phyloP scores from a whole-genome alignment of 2,888 invertebrate genomes.

The Gymnoscelis rufifasciata region DNA sequence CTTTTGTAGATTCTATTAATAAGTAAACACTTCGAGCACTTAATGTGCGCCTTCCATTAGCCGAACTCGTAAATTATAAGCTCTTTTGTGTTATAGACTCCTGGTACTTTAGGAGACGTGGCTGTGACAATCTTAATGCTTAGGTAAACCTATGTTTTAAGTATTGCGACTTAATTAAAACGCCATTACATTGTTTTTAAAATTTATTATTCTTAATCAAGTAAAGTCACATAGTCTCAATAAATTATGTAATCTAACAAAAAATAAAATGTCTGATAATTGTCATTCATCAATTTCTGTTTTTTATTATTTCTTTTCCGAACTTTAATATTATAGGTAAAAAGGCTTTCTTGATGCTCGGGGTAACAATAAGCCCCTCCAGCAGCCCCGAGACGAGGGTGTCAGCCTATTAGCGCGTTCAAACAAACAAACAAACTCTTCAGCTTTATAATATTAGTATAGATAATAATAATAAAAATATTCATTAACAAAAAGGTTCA shows the following conservation, averaged over 20 bases:
- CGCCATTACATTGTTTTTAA: conserved; percentile 27
- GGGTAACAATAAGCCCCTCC: too few relatives aligned
- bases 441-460: too few relatives aligned
- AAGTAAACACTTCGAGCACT: conserved; percentile 64
- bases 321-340: too few relatives aligned
- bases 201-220: conserved; percentile 57
- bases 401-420: too few relatives aligned
- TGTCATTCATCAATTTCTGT: too few relatives aligned
- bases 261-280: conserved; percentile 52
- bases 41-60: conserved; percentile 75
- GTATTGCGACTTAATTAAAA: conserved; percentile 23
- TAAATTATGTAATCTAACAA: conserved; percentile 58
- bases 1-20: conserved; percentile 70
- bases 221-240: conserved; percentile 64
- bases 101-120: conserved; percentile 44
- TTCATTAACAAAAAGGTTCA: too few relatives aligned
- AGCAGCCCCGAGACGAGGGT: too few relatives aligned
- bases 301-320: too few relatives aligned
- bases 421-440: too few relatives aligned
- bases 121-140: conserved; percentile 35
- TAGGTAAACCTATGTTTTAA: not conserved
- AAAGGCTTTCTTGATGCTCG: too few relatives aligned
- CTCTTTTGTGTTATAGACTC: conserved; percentile 54
- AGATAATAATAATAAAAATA: too few relatives aligned
- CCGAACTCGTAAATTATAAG: conserved; percentile 67